Conservation (phyloP, 2,113 vertebrate species). For the Hippocampus comes region DNA sequence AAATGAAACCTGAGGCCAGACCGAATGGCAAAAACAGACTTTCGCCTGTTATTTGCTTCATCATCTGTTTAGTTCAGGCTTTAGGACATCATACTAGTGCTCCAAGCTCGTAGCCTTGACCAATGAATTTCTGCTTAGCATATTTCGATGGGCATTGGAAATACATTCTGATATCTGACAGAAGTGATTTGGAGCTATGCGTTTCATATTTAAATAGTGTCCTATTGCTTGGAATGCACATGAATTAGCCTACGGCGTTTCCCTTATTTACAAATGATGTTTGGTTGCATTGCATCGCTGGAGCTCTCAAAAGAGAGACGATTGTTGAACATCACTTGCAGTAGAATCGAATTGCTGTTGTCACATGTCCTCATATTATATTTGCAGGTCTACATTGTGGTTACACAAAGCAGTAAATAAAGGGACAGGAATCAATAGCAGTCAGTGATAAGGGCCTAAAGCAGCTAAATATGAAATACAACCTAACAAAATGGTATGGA, state of each 20-base stretch:
- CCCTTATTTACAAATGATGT: neutral
- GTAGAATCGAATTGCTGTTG: neutral
- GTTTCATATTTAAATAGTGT: too few species aligned
- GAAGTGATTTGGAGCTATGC: too few species aligned
- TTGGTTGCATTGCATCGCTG: neutral
- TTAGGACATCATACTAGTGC: neutral
- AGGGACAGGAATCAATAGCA: conserved; percentile 73
- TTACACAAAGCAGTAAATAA: conserved; percentile 77
- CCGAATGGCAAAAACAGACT: neutral
- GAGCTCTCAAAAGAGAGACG: neutral
- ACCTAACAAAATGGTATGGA: conserved; percentile 79
- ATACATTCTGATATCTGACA: too few species aligned
- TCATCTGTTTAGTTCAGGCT: neutral
- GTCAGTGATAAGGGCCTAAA: conserved; percentile 75
- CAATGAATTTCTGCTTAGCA: too few species aligned
- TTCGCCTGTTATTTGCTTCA: neutral
- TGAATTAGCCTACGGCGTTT: neutral
- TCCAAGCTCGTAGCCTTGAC: too few species aligned
- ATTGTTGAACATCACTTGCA: neutral
- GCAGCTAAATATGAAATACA: conserved; percentile 79
- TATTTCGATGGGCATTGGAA: too few species aligned
- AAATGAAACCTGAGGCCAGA: neutral
- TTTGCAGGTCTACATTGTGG: neutral
- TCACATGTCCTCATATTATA: neutral
- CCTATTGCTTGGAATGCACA: too few species aligned